Conservation (phyloP, 2,888 invertebrate genomes). For the Pseudanteris insignis region DNA sequence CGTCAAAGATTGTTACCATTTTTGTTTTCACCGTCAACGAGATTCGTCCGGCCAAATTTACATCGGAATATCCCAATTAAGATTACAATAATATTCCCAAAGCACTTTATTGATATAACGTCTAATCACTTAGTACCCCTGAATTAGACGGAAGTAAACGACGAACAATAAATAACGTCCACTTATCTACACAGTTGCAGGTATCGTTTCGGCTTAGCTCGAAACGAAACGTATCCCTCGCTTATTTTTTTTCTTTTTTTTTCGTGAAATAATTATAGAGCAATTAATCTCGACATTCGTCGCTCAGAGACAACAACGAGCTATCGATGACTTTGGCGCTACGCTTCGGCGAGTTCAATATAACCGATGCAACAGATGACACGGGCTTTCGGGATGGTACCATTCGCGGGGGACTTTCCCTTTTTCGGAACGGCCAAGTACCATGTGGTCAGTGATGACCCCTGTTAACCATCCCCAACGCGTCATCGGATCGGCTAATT, state of each 20-base stretch:
- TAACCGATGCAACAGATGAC: conserved; percentile 47
- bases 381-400: conserved; percentile 32
- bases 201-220: conserved; percentile 20
- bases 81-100: conserved; percentile 8
- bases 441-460: conserved; percentile 33
- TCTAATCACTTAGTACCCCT: conserved; percentile 11
- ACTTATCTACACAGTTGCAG: conserved; percentile 32
- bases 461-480: conserved; percentile 29
- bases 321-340: conserved; percentile 38
- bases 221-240: conserved; percentile 29
- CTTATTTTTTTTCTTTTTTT: conserved; percentile 6
- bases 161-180: conserved; percentile 40
- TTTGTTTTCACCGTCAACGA: background rate
- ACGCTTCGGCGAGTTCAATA: conserved; percentile 25
- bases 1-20: conserved; percentile 9
- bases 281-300: conserved; percentile 38
- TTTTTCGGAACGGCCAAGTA: conserved; percentile 18
- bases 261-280: conserved; percentile 33
- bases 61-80: conserved; percentile 26
- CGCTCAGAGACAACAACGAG: conserved; percentile 18
- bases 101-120: conserved; percentile 23
- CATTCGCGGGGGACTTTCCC: conserved; percentile 41
- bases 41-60: conserved; percentile 14
- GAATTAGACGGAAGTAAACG: conserved; percentile 20
- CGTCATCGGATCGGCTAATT: conserved; percentile 42